Conservation (phyloP, 2,888 invertebrate genomes). For the Auanema freiburgensis region DNA sequence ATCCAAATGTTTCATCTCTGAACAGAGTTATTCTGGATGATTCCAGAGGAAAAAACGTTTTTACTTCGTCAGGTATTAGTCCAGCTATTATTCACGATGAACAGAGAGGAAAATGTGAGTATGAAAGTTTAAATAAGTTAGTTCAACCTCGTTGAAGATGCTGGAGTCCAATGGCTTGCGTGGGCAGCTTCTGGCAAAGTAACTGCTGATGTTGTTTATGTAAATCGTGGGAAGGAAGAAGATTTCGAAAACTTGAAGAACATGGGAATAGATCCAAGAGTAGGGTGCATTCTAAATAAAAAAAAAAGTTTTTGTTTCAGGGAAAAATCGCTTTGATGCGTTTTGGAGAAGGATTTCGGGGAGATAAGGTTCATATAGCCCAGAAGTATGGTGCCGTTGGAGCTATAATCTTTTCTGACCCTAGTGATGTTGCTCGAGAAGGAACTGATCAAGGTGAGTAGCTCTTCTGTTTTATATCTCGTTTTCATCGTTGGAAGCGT, state of each 20-base stretch:
- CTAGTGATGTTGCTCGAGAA: slow-evolving; percentile 58
- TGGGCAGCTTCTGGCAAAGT: slow-evolving; percentile 53
- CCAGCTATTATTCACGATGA: slow-evolving; percentile 56
- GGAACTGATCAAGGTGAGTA: slow-evolving; percentile 45
- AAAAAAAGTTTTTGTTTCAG: slow-evolving; percentile 34
- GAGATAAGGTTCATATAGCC: slow-evolving; percentile 66
- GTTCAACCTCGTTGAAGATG: slow-evolving; percentile 26
- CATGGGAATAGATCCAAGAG: slow-evolving; percentile 47
- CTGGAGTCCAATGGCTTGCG: slow-evolving; percentile 62
- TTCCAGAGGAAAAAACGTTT: slow-evolving; percentile 28
- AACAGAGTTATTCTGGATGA: slow-evolving; percentile 37
- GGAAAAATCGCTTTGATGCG: slow-evolving; percentile 68
- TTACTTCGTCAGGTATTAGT: slow-evolving; percentile 48
- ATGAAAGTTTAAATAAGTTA: neutral
- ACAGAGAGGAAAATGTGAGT: slow-evolving; percentile 52
- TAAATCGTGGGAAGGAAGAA: slow-evolving; percentile 49
- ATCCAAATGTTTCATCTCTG: slow-evolving; percentile 58
- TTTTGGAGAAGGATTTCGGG: slow-evolving; percentile 68
- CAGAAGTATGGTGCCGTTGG: slow-evolving; percentile 63
- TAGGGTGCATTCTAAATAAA: slow-evolving; percentile 1
- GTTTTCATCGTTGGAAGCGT: neutral
- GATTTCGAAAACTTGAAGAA: slow-evolving; percentile 56
- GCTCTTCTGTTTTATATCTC: neutral
- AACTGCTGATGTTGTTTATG: slow-evolving; percentile 55
- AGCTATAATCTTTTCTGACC: slow-evolving; percentile 62